Evolutionary conservation across 1,140 invertebrate species (phyloP), one percentile per base, ranked within the genome.

Genomic region (Hypsibius dujardini): DNA sequence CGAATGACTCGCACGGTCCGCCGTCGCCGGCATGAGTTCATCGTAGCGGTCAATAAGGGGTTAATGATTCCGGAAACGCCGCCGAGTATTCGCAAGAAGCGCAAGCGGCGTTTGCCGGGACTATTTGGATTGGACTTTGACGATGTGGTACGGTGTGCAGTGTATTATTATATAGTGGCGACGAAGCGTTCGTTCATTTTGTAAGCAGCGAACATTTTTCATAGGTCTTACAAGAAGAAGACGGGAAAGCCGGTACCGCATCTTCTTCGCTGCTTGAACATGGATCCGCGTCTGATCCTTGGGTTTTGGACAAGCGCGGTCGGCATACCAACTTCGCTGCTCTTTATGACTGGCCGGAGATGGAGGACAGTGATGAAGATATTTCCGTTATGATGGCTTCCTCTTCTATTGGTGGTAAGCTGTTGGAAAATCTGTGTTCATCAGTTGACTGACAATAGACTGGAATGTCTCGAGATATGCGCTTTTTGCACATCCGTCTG

Each of bases 21-120:
- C 70, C 79, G 84, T 70, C 85, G 85, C 77, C 76, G 86, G 46
- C 83, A 85, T 70, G 86, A 87, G 76, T 86, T 87, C 74, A 80
- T 86, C 1, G 79, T 81, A 47, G 85, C 86, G 47, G 84, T 86
- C 42, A 81, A 82, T n/a, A 85, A 85, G 77, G 85, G 86, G 12
- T 42, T 67, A 12, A 67, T 67, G 3, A 67, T 67, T 50, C 46
- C 46, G 3, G 70, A 70, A 70, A 70, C 70, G n/a, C 70, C 70
- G 46, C 70, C 70, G 7, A 50, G 46, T 47, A 28, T 70, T 7
- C 47, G 70, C 14, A 70, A 70, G 56, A 50, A 50, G 46, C 47
- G 77, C 7, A 77, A 80, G 72, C 74, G 80, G 70, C 76, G 77
- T 71, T 79, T 80, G 69, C 78, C 79, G 47, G 76, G 76, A n/a